Evolutionary conservation across 1,140 invertebrate species (phyloP).

Genomic region (Drosophila tsacasi): DNA sequence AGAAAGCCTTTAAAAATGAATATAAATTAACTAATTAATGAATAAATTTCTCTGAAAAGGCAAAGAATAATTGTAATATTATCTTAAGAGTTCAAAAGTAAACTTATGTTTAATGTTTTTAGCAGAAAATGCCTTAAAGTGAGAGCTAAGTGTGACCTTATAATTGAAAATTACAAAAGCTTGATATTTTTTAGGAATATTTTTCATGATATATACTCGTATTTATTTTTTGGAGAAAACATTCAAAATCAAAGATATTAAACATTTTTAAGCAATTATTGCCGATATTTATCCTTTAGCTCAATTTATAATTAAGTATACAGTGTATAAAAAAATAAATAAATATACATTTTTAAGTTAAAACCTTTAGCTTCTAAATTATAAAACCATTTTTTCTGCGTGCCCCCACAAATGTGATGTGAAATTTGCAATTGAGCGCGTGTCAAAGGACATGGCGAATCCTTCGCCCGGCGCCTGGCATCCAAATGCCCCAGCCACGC

Average conservation of each 20-base stretch:
- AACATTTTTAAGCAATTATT: neutral
- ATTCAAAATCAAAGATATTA: neutral
- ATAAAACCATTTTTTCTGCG: conserved; percentile 13
- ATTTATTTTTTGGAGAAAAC: neutral
- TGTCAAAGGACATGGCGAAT: conserved; percentile 78
- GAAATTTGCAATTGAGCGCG: conserved; percentile 79
- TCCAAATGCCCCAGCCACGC: conserved; percentile 61
- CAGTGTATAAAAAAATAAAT: too few species aligned
- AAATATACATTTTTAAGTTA: too few species aligned
- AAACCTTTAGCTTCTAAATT: neutral
- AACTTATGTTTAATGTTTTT: neutral
- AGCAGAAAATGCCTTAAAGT: neutral
- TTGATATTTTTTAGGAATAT: neutral
- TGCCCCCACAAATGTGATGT: conserved; percentile 56
- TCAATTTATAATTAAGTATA: too few species aligned
- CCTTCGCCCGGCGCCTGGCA: conserved; percentile 48
- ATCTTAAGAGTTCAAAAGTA: neutral
- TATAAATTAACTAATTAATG: neutral
- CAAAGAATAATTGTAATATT: neutral
- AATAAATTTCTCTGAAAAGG: too few species aligned
- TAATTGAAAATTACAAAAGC: neutral
- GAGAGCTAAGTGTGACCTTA: neutral
- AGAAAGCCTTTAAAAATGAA: neutral
- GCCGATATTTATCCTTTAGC: too few species aligned
- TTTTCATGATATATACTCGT: neutral